Percentiles rank a stretch among this genome's conserved stretches.
Conservation (phyloP, 2,113 vertebrate genomes). For the Chaenocephalus aceratus region DNA sequence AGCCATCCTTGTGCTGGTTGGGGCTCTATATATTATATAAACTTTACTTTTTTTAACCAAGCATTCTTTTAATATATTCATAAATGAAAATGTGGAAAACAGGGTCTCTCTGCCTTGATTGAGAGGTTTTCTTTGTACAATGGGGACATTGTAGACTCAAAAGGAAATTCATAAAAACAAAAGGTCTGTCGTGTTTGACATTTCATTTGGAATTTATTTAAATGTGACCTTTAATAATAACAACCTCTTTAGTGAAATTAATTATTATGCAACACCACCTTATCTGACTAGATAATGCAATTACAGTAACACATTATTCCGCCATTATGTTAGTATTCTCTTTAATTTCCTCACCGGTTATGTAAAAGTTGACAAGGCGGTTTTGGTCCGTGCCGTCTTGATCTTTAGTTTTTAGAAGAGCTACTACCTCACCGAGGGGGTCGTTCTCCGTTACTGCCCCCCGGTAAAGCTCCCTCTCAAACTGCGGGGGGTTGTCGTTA, state of each 20-base stretch:
- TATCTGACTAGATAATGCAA: slow-evolving; percentile 8
- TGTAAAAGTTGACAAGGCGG: slow-evolving; percentile 94
- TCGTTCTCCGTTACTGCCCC: slow-evolving; percentile 93
- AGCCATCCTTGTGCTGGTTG: background rate
- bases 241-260: slow-evolving; percentile 10
- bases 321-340: background rate
- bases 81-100: background rate
- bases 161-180: slow-evolving; percentile 16
- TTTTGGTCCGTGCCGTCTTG: slow-evolving; percentile 91
- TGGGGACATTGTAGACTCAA: slow-evolving; percentile 9
- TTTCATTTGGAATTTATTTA: slow-evolving; percentile 38
- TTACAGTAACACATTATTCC: slow-evolving; percentile 12
- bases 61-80: background rate
- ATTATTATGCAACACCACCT: slow-evolving; percentile 29
- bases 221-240: slow-evolving; percentile 54
- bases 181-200: slow-evolving; percentile 37
- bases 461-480: slow-evolving; percentile 89
- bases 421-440: slow-evolving; percentile 92
- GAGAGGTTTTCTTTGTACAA: background rate
- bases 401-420: slow-evolving; percentile 92
- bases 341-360: slow-evolving; percentile 86
- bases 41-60: background rate
- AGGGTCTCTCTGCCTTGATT: background rate
- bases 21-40: background rate
- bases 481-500: slow-evolving; percentile 93